Percentiles rank a stretch among this genome's conserved stretches.
phyloP scores from a whole-genome alignment of 2,888 invertebrate genomes.

The Cacoxenus indagator region DNA sequence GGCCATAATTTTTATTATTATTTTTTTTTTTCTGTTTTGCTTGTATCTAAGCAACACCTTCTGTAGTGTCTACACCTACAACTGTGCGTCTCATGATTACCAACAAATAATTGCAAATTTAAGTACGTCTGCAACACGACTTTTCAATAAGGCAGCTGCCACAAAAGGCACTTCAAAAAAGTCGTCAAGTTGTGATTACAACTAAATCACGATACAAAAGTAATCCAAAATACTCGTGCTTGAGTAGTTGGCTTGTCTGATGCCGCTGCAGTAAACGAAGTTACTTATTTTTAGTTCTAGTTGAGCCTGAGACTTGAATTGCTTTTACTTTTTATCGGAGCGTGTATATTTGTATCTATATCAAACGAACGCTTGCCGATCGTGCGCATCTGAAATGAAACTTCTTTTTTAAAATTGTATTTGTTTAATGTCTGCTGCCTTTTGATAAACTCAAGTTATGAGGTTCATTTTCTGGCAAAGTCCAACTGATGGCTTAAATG shows the following conservation, averaged over 20 bases:
- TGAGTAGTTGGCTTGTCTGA: background rate
- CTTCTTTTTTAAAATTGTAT: background rate
- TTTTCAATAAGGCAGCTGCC: slow-evolving; percentile 5
- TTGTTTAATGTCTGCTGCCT: background rate
- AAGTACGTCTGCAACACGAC: background rate
- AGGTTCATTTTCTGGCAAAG: background rate
- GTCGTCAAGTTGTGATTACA: background rate
- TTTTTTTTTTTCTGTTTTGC: too few species aligned
- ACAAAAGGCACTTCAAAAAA: too few species aligned
- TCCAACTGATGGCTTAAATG: background rate
- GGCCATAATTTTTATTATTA: too few species aligned
- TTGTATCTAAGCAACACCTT: too few species aligned
- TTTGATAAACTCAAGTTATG: slow-evolving; percentile 11
- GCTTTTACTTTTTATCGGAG: too few species aligned
- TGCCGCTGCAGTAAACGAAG: background rate
- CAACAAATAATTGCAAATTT: slow-evolving; percentile 1
- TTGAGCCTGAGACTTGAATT: too few species aligned
- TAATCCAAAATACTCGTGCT: background rate
- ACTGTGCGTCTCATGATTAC: background rate
- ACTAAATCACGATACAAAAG: background rate
- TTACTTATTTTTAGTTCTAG: too few species aligned
- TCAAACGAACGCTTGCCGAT: background rate
- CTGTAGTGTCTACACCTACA: background rate
- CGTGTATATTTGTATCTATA: too few species aligned
- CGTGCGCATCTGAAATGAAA: background rate